Percentiles rank a stretch among this genome's conserved stretches.
Evolutionary conservation across 1,140 invertebrate genomes (phyloP).

Genomic region (Calephelis nemesis): DNA sequence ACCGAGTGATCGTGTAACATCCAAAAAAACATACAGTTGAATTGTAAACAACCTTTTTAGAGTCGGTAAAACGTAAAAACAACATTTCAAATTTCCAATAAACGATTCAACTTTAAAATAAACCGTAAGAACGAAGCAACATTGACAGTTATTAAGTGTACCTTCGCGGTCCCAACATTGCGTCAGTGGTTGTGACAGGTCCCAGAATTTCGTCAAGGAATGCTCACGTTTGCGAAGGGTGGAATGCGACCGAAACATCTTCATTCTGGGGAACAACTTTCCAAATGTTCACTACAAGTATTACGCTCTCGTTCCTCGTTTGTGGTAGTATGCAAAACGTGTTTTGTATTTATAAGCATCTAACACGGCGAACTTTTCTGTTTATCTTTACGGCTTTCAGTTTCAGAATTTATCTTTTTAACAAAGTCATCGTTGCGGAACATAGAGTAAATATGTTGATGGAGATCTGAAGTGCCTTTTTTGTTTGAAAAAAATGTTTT

Average conservation of each 20-base stretch:
- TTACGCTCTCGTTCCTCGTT: conserved; percentile 24
- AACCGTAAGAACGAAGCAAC: too few relatives aligned
- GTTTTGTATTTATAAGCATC: conserved; percentile 21
- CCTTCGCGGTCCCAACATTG: conserved; percentile 43
- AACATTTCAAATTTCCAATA: too few relatives aligned
- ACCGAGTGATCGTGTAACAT: too few relatives aligned
- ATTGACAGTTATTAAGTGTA: conserved; percentile 56
- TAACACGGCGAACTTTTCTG: conserved; percentile 17
- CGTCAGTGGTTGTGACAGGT: conserved; percentile 31
- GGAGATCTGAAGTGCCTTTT: background rate
- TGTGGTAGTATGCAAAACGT: conserved; percentile 24
- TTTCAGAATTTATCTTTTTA: conserved; percentile 19
- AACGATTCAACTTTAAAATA: too few relatives aligned
- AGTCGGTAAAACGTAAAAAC: too few relatives aligned
- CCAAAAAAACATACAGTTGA: too few relatives aligned
- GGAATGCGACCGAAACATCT: conserved; percentile 64
- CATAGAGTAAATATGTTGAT: background rate
- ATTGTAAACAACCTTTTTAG: too few relatives aligned
- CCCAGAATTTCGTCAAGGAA: conserved; percentile 62
- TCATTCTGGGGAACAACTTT: conserved; percentile 53
- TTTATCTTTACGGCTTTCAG: conserved; percentile 24
- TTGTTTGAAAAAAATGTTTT: too few relatives aligned
- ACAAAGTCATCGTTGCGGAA: conserved; percentile 1
- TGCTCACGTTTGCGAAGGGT: conserved; percentile 59
- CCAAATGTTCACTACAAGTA: conserved; percentile 34